Evolutionary conservation across 2,797 vertebrate species (phyloP).

Genomic region (Hyperoplus lanceolatus): DNA sequence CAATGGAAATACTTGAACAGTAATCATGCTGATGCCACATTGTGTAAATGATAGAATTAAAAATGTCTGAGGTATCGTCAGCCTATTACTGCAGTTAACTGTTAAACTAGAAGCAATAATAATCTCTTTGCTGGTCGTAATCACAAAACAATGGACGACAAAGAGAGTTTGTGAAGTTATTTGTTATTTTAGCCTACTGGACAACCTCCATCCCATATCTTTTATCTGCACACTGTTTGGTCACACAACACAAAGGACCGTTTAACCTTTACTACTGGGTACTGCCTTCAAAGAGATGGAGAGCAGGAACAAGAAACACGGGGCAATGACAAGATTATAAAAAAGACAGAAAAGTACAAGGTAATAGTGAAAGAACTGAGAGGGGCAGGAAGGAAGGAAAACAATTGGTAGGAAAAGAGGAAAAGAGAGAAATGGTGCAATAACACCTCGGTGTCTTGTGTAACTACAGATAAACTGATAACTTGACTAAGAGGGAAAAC

Average conservation of each 20-base stretch:
- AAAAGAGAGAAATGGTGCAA: neutral
- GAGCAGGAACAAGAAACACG: neutral
- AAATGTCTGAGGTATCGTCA: neutral
- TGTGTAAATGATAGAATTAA: neutral
- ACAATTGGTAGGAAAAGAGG: neutral
- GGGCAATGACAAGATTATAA: neutral
- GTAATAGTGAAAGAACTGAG: neutral
- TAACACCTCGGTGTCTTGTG: constrained; percentile 1
- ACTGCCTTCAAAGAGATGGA: neutral
- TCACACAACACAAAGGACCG: constrained; percentile 32
- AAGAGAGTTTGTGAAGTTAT: neutral
- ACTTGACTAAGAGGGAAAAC: constrained; percentile 16
- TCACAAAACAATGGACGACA: constrained; percentile 7
- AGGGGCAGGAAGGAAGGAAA: constrained; percentile 2
- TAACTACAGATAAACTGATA: constrained; percentile 22
- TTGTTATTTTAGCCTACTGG: constrained; percentile 47
- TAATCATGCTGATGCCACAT: neutral
- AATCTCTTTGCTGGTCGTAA: neutral
- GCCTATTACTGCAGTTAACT: neutral
- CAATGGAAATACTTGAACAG: neutral
- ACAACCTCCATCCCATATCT: neutral
- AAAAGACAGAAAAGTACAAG: neutral
- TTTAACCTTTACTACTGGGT: constrained; percentile 9
- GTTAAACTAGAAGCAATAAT: constrained; percentile 1
- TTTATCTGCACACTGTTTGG: constrained; percentile 5